Evolutionary conservation across 1,140 invertebrate genomes (phyloP), one percentile per base, ranked within the genome.

Genomic region (Micrasema longulum): DNA sequence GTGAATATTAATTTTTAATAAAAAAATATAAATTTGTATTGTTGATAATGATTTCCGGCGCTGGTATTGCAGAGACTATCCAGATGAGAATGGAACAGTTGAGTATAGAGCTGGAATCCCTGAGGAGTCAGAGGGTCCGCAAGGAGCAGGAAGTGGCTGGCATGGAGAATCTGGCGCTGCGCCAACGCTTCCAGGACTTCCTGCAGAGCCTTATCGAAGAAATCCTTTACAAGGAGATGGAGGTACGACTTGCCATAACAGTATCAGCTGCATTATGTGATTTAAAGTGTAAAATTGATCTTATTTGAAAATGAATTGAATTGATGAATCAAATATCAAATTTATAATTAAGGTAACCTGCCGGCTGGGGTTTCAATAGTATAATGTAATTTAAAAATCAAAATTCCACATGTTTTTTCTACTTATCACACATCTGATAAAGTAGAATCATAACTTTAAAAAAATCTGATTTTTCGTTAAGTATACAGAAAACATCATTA

Each of bases 151-250:
- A 96, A 81, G 91, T 96, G 76, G 89, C 91, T 5, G 92, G 90
- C 36, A 95, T 96, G 78, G 95, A 96, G 79, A 97, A 97, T 80
- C 81, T 91, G 64, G 92, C 93, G 22, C 79, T 97, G 0, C 87
- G 91, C 48, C 91, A 95, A 80, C 82, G 94, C 41, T 93, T 96
- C 79, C 92, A 95, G 79, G 90, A 92, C 71, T 91, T 91, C 53
- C 82, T 96, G 0, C 91, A 95, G 74, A 91, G 90, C 78, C 83
- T 96, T 2, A 84, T 92, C 60, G 88, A 90, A 60, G 91, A 95
- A 78, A 91, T 95, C 73, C 84, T 91, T 70, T 91, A 93, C 68
- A 95, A 95, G 77, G 90, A 94, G 79, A 88, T 92, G 81, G 91
- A 95, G 84, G 87, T 92, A 69, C 4, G n/a, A 16, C 12, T 6